Evolutionary conservation across 2,888 invertebrate species (phyloP), one percentile per base, ranked within the genome.

Genomic region (Apocheima hispidaria): DNA sequence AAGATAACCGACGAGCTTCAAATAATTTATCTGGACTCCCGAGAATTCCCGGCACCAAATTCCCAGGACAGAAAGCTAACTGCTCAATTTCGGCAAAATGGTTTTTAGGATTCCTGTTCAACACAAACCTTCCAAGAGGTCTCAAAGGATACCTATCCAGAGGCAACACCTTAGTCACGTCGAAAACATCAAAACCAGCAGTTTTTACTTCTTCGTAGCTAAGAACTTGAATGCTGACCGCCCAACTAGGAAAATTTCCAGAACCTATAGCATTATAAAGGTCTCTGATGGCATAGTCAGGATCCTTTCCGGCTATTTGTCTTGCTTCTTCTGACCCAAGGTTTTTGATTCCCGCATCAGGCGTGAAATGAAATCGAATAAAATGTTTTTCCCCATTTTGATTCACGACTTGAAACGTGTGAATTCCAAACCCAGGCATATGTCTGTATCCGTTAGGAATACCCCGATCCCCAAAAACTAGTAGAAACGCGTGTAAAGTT

Each of bases 351-450:
- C 97, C 97, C 83, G 97, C 98, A 79, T 97, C 95, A 10, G 97
- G 97, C 93, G 96, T 96, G 77, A 95, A 96, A 83, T 98, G 98
- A 89, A 98, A 98, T 93, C 98, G 97, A 70, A 96, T 95, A 79
- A 96, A 98, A 67, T 95, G 90, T 7, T 94, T 87, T 54, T 95
- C 94, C 0, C 95, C 94, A 4, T 94, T 85, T 14, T 90, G 92
- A 84, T 98, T 98, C 7, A 97, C 94, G 58, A 98, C 88, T 84
- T 98, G 97, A 83, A 96, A 98, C 0, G 98, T 97, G 81, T 98
- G 98, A 0, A 97, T 97, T 4, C 97, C 97, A 77, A 97, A 98
- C 14, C 98, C 98, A 75, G 98, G 96, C 98, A 98, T 98, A 84
- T 96, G 95, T 28, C 98, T 94, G 86, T 95, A 96, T 3, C 98